Base-by-base conservation (phyloP, 1,140 invertebrate species). In the Caenorhabditis tropicalis region DNA sequence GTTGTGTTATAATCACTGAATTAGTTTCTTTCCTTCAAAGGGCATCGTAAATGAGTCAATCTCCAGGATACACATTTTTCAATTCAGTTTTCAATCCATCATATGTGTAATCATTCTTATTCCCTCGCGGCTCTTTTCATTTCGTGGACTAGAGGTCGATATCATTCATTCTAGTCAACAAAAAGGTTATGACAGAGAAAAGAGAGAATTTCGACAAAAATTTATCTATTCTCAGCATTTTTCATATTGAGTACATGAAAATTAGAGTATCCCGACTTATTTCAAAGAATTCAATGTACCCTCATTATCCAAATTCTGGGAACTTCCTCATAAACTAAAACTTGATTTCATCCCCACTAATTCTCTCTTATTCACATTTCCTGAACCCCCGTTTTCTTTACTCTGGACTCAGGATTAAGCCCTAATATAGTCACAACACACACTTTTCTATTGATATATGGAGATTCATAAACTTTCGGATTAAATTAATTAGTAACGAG, bases 31-130 rank as follows among this genome's bases (percentile, higher is more conserved):
- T n/a, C n/a, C n/a, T 46, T 9, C 9, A 74, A 24, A 74, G 65
- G 33, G 65, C 53, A 31, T 31, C 15, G 21, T 31, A 10, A 74
- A 74, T 43, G 36, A 74, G 36, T 74, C 65, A 39, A 43, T 27
- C n/a, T 31, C n/a, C 33, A n/a, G n/a, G n/a, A n/a, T n/a, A n/a
- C n/a, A n/a, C n/a, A n/a, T 65, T 27, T 65, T 27, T 36, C 49
- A 51, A n/a, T 51, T 46, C 43, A 12, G 12, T 60, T 60, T 36
- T 65, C 58, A 58, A 65, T 74, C 36, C 33, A 74, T 74, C 36
- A 74, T 43, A 74, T 36, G 9, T 74, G 36, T 65, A 70, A 36
- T 36, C 60, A 70, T 70, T 46, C 29, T 43, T 19, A 74, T 65
- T 9, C 21, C 15, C 16, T 16, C 6, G 6, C 6, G 15, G 1